Conservation (phyloP, 1,140 invertebrate species). For the Atta colombica region DNA sequence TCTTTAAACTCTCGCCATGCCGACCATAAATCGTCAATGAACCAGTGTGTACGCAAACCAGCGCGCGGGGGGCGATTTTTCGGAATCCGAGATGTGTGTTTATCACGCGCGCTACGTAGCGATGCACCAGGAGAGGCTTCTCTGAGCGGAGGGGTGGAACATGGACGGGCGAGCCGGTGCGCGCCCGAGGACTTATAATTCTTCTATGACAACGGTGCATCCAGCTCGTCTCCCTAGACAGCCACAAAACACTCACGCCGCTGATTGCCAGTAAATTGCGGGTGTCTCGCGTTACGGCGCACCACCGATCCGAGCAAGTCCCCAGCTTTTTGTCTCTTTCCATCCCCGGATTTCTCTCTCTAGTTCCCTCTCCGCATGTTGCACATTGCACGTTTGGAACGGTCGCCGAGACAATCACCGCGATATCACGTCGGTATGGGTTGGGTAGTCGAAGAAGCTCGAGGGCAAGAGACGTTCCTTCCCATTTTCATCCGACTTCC, state of each 20-base stretch:
- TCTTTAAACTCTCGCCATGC: conserved; percentile 64
- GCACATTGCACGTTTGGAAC: conserved; percentile 33
- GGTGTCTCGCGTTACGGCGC: conserved; percentile 71
- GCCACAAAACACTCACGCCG: conserved; percentile 80
- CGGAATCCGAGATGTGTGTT: conserved; percentile 56
- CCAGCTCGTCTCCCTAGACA: conserved; percentile 74
- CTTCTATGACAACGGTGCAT: conserved; percentile 80
- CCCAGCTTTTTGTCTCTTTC: conserved; percentile 48
- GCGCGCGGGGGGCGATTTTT: conserved; percentile 56
- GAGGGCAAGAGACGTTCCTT: conserved; percentile 47
- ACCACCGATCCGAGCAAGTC: conserved; percentile 65
- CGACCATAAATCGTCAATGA: conserved; percentile 45
- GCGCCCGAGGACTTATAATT: conserved; percentile 78
- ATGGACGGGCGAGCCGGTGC: neutral
- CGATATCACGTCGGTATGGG: conserved; percentile 13
- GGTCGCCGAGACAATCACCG: conserved; percentile 48
- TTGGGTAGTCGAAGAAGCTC: conserved; percentile 31
- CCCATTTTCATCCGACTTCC: conserved; percentile 49
- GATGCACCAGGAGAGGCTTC: neutral
- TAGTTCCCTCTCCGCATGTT: neutral
- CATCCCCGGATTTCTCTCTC: neutral
- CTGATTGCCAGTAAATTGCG: conserved; percentile 83
- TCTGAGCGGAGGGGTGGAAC: neutral
- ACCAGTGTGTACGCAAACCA: neutral
- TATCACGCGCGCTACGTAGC: conserved; percentile 64